These are phyloP conservation scores for Ormyrus pomaceus DNA, from an alignment of 2,888 invertebrate genomes.

Conservation along the genomic window DNA sequence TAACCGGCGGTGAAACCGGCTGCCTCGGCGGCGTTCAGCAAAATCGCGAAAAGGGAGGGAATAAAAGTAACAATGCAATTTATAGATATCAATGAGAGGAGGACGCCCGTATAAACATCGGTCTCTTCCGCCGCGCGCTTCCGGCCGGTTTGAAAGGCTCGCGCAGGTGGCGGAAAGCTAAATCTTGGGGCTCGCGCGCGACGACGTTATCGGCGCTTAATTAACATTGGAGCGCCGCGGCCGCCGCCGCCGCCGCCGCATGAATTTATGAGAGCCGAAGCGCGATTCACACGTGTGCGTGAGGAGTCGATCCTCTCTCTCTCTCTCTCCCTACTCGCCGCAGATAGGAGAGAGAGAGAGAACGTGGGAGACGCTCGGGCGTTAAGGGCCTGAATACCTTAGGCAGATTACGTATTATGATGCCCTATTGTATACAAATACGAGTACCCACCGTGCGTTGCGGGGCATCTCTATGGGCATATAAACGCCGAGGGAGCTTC, in stretches of 20 bases:
- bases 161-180: constrained; percentile 56
- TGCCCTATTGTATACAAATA: constrained; percentile 75
- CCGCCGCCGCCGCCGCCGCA: constrained; percentile 30
- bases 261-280: constrained; percentile 59
- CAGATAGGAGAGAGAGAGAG: constrained; percentile 35
- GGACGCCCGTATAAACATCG: no score
- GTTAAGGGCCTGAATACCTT: constrained; percentile 65
- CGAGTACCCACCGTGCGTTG: constrained; percentile 62
- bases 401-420: constrained; percentile 73
- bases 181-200: constrained; percentile 52
- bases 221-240: constrained; percentile 57
- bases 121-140: constrained; percentile 24
- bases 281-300: constrained; percentile 64
- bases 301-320: constrained; percentile 4
- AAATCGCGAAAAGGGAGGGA: constrained; percentile 30
- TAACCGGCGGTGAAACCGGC: neutral
- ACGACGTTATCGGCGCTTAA: constrained; percentile 59
- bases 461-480: constrained; percentile 53
- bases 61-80: constrained; percentile 44
- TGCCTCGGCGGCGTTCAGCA: neutral
- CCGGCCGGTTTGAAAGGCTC: constrained; percentile 1
- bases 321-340: no score
- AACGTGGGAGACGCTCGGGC: constrained; percentile 69
- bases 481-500: neutral
- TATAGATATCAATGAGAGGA: constrained; percentile 44